Percentiles rank a stretch among this genome's conserved stretches.
These are phyloP conservation scores for Aphyosemion australe DNA, from an alignment of 2,113 vertebrate genomes.

Conservation along the genomic window DNA sequence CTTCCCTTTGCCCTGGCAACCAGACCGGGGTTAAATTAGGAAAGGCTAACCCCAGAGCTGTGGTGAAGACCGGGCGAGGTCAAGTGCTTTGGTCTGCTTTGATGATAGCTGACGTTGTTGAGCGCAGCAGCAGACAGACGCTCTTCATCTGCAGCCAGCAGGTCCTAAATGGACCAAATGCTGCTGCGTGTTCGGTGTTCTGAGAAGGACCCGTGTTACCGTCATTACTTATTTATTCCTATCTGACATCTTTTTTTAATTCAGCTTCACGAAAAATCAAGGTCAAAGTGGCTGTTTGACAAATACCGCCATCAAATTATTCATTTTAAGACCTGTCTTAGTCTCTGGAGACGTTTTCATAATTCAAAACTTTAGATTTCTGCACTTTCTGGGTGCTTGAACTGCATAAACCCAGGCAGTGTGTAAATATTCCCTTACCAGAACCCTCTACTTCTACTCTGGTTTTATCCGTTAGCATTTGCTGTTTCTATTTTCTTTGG, in stretches of 20 bases:
- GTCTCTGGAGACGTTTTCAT: no score
- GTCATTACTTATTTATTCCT: no score
- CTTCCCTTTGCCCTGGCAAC: constrained; percentile 46
- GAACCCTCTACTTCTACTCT: background rate
- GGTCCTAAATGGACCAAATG: background rate
- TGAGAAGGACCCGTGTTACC: background rate
- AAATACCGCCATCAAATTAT: no score
- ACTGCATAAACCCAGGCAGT: no score
- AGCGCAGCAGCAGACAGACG: constrained; percentile 19
- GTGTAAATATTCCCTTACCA: no score
- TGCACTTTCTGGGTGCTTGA: no score
- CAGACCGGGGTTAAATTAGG: constrained; percentile 70
- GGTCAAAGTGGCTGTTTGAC: no score
- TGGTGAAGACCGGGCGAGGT: constrained; percentile 69
- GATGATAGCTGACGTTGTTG: constrained; percentile 60
- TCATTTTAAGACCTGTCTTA: no score
- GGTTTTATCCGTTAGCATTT: background rate
- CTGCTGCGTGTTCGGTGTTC: background rate
- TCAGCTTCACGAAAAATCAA: no score
- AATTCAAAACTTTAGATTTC: no score
- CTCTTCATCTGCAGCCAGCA: constrained; percentile 28
- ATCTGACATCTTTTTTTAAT: no score
- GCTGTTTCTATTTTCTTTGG: background rate
- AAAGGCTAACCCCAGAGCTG: constrained; percentile 68
- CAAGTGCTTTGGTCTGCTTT: constrained; percentile 66